Evolutionary conservation across 2,113 vertebrate species (phyloP).

Genomic region (Stigmatopora argus): DNA sequence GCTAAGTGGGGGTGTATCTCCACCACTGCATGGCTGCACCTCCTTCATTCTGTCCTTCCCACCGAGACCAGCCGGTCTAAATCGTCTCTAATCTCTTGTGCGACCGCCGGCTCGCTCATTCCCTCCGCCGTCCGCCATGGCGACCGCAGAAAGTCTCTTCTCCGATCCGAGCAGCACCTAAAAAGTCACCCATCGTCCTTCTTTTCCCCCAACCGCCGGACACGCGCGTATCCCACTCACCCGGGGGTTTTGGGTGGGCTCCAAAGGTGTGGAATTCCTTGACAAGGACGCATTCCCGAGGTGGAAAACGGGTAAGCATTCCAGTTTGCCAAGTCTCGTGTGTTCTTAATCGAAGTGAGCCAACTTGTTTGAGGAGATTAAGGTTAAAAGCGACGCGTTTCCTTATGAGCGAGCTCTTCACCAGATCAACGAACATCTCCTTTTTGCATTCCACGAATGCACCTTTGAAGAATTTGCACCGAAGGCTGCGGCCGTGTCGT

Average conservation of each 20-base stretch:
- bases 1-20: background rate
- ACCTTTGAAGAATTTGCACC: conserved; percentile 21
- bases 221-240: conserved; percentile 42
- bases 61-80: background rate
- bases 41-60: background rate
- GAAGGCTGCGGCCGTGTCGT: background rate
- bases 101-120: background rate
- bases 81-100: conserved; percentile 2
- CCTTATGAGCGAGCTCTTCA: conserved; percentile 21
- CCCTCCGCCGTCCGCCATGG: conserved; percentile 71
- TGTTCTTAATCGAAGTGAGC: conserved; percentile 50
- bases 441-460: conserved; percentile 8
- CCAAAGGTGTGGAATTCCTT: conserved; percentile 37
- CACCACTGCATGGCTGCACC: background rate
- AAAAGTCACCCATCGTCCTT: conserved; percentile 21
- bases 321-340: conserved; percentile 25
- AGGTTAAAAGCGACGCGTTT: conserved; percentile 63
- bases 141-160: conserved; percentile 59
- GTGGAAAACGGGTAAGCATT: conserved; percentile 46
- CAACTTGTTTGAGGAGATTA: conserved; percentile 71
- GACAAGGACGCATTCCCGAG: conserved; percentile 32
- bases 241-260: conserved; percentile 17
- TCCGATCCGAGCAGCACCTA: conserved; percentile 31
- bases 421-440: background rate
- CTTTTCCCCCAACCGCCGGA: conserved; percentile 14